These are phyloP conservation scores for Terebella lapidaria DNA, from an alignment of 2,888 invertebrate genomes.

Conservation along the genomic window DNA sequence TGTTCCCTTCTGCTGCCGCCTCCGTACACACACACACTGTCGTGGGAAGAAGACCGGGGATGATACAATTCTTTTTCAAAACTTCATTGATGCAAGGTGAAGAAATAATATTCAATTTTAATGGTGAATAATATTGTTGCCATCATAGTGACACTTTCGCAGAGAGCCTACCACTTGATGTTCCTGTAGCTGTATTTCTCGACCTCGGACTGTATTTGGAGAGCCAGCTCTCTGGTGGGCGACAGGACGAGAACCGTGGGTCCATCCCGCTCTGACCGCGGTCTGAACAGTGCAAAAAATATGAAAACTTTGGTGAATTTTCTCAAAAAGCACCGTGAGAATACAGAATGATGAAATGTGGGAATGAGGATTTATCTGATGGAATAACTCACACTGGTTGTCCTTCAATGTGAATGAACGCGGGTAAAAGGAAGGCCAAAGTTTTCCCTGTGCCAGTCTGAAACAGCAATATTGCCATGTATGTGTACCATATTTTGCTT, in stretches of 20 bases:
- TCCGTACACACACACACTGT: slow-evolving; percentile 77
- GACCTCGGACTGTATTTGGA: slow-evolving; percentile 88
- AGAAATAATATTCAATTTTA: background rate
- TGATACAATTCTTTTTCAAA: too few species aligned
- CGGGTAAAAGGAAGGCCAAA: slow-evolving; percentile 85
- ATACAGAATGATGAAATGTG: too few species aligned
- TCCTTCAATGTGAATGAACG: slow-evolving; percentile 84
- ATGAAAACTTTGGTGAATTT: too few species aligned
- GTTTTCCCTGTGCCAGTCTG: slow-evolving; percentile 75
- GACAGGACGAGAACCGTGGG: slow-evolving; percentile 85
- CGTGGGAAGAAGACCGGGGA: too few species aligned
- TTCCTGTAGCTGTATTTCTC: slow-evolving; percentile 80
- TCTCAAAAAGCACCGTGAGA: too few species aligned
- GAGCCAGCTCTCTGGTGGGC: slow-evolving; percentile 86
- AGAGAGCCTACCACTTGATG: slow-evolving; percentile 69
- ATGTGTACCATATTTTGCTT: too few species aligned
- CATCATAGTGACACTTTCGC: too few species aligned
- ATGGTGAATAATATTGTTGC: background rate
- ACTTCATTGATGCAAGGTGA: too few species aligned
- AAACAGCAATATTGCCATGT: slow-evolving; percentile 53
- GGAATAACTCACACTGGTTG: slow-evolving; percentile 59
- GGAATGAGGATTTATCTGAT: background rate
- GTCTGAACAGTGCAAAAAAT: too few species aligned
- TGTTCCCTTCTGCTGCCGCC: slow-evolving; percentile 79
- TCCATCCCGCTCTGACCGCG: slow-evolving; percentile 68